Evolutionary conservation across 2,113 vertebrate genomes (phyloP).

Genomic region (Colius striatus): DNA sequence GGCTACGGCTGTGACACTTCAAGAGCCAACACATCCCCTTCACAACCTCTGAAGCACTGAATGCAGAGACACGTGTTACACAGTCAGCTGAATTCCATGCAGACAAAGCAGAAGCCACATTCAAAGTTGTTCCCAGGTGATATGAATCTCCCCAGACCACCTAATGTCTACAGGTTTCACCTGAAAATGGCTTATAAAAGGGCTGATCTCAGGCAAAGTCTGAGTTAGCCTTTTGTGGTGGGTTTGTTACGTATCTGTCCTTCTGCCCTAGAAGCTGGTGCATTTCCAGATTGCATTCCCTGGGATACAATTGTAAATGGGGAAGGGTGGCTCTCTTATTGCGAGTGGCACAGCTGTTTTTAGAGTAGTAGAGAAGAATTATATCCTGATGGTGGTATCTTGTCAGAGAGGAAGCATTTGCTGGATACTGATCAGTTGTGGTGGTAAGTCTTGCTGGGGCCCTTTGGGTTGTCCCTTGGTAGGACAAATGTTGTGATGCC

Average conservation of each 20-base stretch:
- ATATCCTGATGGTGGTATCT: too few species aligned
- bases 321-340: not conserved
- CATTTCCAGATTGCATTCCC: not conserved
- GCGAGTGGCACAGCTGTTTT: not conserved
- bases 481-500: not conserved
- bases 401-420: not conserved
- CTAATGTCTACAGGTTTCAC: not conserved
- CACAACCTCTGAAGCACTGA: not conserved
- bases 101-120: not conserved
- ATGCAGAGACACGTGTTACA: too few species aligned
- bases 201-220: fast-evolving
- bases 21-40: not conserved
- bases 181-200: not conserved
- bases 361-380: not conserved
- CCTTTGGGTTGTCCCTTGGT: not conserved
- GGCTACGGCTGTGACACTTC: not conserved
- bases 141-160: not conserved
- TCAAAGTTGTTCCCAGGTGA: not conserved
- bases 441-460: not conserved
- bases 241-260: fast-evolving
- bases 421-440: not conserved
- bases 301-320: not conserved
- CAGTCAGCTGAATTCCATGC: not conserved
- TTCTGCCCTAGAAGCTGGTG: not conserved
- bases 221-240: fast-evolving